Evolutionary conservation across 2,113 vertebrate genomes (phyloP), one percentile per base, ranked within the genome.

Genomic region (Fukomys damarensis): DNA sequence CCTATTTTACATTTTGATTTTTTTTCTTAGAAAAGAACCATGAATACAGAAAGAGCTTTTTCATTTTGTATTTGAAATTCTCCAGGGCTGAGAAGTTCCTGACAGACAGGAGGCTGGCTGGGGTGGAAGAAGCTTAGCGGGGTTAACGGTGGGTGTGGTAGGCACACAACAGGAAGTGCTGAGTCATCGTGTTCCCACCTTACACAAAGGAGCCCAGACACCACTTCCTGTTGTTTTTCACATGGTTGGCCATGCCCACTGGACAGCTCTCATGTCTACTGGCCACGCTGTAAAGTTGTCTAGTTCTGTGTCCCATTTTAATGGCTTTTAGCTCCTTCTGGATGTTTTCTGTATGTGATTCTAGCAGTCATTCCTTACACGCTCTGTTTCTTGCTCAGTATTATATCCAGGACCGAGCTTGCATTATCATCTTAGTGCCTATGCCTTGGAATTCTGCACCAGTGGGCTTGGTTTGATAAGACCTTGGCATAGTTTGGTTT

Each of bases 211-310:
- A 87, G 92, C 70, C 93, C 97, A 97, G 96, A 94, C 89, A 90
- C 93, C 79, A 90, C 95, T 98, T 98, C 97, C 98, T 97, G 98
- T 98, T 98, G 86, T 97, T 98, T 96, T 98, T 80, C 92, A 88
- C 66, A 68, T 24, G 49, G 86, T 92, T 95, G 92, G 84, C 93
- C 93, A 88, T 88, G 84, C 81, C 91, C 76, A 7, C 61, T 9
- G 3, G 43, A 56, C 89, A 41, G 5, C 82, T 92, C 41, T 93
- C 68, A 12, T 32, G 56, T 59, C 72, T 89, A 20, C n/a, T 81
- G 93, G 68, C 87, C 76, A 68, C 63, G 68, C 46, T 54, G 43
- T 77, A 77, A 0, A 49, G 56, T 90, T 93, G 91, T 46, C 65
- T 83, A 49, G 19, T 84, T 59, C 59, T 43, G 63, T 22, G 54